Evolutionary conservation across 2,888 invertebrate species (phyloP).

Genomic region (Acleris cristana): DNA sequence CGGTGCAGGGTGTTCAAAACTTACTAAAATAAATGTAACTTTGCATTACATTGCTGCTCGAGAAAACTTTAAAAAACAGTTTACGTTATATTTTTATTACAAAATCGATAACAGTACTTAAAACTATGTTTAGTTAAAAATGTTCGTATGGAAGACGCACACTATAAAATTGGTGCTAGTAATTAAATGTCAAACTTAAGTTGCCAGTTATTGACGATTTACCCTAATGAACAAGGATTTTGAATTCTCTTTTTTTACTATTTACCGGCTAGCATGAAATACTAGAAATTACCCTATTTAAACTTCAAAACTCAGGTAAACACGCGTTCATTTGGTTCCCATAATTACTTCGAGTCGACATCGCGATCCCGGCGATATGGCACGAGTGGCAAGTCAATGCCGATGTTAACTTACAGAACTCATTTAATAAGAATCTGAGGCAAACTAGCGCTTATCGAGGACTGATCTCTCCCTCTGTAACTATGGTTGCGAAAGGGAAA

Average conservation of each 20-base stretch:
- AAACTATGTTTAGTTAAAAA: too few relatives aligned
- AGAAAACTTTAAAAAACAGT: too few relatives aligned
- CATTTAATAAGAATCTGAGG: slow-evolving; percentile 7
- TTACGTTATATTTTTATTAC: too few relatives aligned
- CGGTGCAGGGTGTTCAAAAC: neutral
- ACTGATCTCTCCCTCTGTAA: neutral
- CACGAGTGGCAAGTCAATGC: slow-evolving; percentile 21
- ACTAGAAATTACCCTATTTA: neutral
- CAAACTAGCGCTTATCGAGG: slow-evolving; percentile 1
- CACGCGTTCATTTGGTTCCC: slow-evolving; percentile 11
- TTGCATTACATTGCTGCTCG: too few relatives aligned
- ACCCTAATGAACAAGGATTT: too few relatives aligned
- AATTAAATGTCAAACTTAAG: too few relatives aligned
- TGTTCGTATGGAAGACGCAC: too few relatives aligned
- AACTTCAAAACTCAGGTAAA: slow-evolving; percentile 1
- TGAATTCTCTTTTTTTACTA: neutral
- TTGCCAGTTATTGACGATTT: too few relatives aligned
- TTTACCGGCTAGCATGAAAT: neutral
- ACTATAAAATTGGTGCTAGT: too few relatives aligned
- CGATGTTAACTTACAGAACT: slow-evolving; percentile 7
- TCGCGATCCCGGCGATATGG: slow-evolving; percentile 12
- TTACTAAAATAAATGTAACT: too few relatives aligned
- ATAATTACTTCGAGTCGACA: slow-evolving; percentile 16
- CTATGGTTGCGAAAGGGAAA: neutral
- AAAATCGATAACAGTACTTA: too few relatives aligned